Base-by-base conservation (phyloP, 2,797 vertebrate species). In the Helostoma temminkii region DNA sequence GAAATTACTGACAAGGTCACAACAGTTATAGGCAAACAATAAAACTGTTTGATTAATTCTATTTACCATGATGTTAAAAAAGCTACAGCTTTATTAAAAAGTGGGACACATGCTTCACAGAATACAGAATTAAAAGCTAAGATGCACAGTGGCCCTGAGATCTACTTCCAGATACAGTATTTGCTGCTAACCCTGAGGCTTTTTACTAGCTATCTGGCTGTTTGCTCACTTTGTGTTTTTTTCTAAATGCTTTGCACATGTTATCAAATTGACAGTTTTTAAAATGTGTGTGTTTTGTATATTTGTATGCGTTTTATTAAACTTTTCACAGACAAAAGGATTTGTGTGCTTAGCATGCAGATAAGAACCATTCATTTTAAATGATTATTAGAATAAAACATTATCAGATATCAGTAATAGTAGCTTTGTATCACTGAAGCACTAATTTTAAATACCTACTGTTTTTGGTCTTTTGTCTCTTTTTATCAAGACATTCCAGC, bases 401-500 rank as follows among this genome's bases (percentile, higher is more conserved):
- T 10, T 2, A 54, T 76, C 64, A 54, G n/a, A 54, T 36, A 55
- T 66, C 48, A 53, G 18, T 52, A 18, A 36, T n/a, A 55, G 34
- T 9, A 41, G 32, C 43, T 9, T 52, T 28, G 26, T 56, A 54
- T 37, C 45, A 54, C n/a, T 46, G 37, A 73, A 71, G 36, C 11
- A 67, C 74, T 66, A 26, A 59, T 63, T 50, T 65, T 46, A n/a
- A n/a, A n/a, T n/a, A 53, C 9, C 16, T 53, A 18, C 30, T 30
- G 34, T 50, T 68, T 32, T 63, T 18, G 19, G 71, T 62, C 10
- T 26, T 50, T 47, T 74, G 60, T 77, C 59, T 71, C 60, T 61
- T 70, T 47, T 78, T 71, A 71, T 78, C 47, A 21, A 59, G 47
- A 59, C 37, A 37, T 66, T 61, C 50, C n/a, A 60, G 54, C 32